These are phyloP conservation scores for Eugnorisma glareosa DNA, from an alignment of 2,888 invertebrate species.

Conservation along the genomic window DNA sequence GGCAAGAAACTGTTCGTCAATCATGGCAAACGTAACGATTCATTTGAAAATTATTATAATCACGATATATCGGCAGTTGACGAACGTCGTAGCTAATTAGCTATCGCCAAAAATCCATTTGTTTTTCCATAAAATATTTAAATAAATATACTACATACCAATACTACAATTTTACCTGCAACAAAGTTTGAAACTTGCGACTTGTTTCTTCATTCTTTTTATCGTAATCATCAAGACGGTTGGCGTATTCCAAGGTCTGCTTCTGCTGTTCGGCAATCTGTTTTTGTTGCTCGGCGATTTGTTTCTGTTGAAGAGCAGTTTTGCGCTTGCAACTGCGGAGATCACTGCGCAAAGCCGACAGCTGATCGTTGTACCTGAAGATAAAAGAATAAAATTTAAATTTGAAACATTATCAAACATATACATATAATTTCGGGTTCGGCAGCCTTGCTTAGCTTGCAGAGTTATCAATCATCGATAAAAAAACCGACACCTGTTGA, in stretches of 20 bases:
- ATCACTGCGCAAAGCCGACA: constrained; percentile 94
- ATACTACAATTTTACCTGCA: constrained; percentile 90
- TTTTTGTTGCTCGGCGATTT: constrained; percentile 94
- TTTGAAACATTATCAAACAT: not conserved
- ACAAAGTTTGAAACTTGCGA: constrained; percentile 96
- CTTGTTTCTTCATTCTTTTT: constrained; percentile 97
- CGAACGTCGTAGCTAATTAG: not conserved
- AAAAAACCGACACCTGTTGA: not conserved
- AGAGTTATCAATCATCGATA: not conserved
- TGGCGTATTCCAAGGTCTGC: constrained; percentile 94
- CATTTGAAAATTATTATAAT: not conserved
- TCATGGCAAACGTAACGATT: not conserved
- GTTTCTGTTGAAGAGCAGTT: constrained; percentile 96
- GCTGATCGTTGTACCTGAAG: constrained; percentile 94
- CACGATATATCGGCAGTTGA: not conserved
- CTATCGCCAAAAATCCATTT: not conserved
- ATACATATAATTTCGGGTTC: not conserved
- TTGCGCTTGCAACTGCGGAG: constrained; percentile 95
- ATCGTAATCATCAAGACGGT: constrained; percentile 96
- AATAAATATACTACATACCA: constrained; percentile 51
- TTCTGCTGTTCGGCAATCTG: constrained; percentile 94
- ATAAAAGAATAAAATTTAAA: constrained; percentile 9
- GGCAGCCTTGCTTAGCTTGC: not conserved
- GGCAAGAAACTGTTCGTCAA: not conserved
- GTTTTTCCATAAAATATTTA: constrained; percentile 1